Conservation (phyloP, 2,113 vertebrate species). For the Megaptera novaeangliae region DNA sequence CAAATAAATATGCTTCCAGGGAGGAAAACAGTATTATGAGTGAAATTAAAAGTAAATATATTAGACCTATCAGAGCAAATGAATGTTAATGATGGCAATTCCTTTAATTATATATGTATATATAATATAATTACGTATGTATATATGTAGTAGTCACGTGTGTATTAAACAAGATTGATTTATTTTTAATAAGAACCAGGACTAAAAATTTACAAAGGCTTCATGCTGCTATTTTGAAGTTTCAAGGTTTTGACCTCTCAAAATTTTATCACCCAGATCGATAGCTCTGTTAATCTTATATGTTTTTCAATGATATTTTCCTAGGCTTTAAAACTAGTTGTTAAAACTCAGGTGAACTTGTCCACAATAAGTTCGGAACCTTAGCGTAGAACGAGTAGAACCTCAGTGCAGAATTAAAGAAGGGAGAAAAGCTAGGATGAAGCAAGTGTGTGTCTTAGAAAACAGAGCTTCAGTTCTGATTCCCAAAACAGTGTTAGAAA, state of each 20-base stretch:
- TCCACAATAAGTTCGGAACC: too few species aligned
- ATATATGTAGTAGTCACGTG: not conserved
- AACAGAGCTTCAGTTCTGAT: not conserved
- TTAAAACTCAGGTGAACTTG: not conserved
- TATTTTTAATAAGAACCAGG: not conserved
- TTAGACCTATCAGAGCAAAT: not conserved
- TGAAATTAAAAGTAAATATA: constrained; percentile 41
- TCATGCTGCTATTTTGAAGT: not conserved
- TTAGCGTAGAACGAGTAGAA: not conserved
- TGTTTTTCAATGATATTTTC: not conserved
- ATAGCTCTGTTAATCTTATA: not conserved
- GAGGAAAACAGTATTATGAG: not conserved
- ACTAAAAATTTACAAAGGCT: not conserved
- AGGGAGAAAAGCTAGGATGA: not conserved
- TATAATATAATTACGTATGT: not conserved
- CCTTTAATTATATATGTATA: not conserved
- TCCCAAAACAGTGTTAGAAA: not conserved
- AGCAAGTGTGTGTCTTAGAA: not conserved
- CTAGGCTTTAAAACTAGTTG: not conserved
- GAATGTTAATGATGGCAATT: not conserved
- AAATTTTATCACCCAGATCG: not conserved
- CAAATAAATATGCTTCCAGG: not conserved
- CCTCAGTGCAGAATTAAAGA: not conserved
- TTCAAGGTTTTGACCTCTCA: not conserved
- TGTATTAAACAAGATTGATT: not conserved